phyloP scores from a whole-genome alignment of 2,888 invertebrate species.

The Macrophya alboannulata region DNA sequence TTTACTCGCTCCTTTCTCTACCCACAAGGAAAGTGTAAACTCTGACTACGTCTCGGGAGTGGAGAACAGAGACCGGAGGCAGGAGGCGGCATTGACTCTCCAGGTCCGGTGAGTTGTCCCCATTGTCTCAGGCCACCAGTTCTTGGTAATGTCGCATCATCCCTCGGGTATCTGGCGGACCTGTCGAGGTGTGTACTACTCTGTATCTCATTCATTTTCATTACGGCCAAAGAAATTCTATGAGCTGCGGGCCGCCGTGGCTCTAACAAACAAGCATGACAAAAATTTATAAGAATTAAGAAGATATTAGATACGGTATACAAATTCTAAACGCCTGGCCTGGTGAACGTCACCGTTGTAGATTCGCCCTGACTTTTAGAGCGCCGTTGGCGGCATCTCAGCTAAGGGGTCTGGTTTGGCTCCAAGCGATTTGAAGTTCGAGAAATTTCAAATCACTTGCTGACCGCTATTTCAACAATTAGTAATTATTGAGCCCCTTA shows the following conservation, averaged over 20 bases:
- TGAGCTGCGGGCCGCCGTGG: background rate
- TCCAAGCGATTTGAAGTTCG: background rate
- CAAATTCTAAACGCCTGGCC: conserved; percentile 7
- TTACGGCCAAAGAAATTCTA: conserved; percentile 58
- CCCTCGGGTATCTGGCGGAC: conserved; percentile 59
- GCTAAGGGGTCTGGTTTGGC: conserved; percentile 18
- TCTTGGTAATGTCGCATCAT: conserved; percentile 61
- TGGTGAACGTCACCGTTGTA: conserved; percentile 35
- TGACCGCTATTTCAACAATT: conserved; percentile 33
- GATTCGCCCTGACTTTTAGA: conserved; percentile 40
- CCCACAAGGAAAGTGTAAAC: conserved; percentile 16
- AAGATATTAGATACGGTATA: conserved; percentile 41
- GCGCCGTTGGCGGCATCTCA: background rate
- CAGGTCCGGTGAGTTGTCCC: conserved; percentile 50
- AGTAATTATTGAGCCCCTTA: conserved; percentile 38
- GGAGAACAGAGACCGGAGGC: conserved; percentile 43
- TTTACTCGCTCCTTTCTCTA: conserved; percentile 32
- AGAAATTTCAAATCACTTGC: background rate
- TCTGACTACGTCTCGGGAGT: conserved; percentile 53
- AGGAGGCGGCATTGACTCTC: conserved; percentile 48
- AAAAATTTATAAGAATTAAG: conserved; percentile 44
- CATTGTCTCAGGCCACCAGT: conserved; percentile 56
- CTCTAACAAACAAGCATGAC: background rate
- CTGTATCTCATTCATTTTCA: conserved; percentile 70
- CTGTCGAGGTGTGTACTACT: conserved; percentile 60